Evolutionary conservation across 2,113 vertebrate genomes (phyloP).

Genomic region (Boulengeromyrus knoepffleri): DNA sequence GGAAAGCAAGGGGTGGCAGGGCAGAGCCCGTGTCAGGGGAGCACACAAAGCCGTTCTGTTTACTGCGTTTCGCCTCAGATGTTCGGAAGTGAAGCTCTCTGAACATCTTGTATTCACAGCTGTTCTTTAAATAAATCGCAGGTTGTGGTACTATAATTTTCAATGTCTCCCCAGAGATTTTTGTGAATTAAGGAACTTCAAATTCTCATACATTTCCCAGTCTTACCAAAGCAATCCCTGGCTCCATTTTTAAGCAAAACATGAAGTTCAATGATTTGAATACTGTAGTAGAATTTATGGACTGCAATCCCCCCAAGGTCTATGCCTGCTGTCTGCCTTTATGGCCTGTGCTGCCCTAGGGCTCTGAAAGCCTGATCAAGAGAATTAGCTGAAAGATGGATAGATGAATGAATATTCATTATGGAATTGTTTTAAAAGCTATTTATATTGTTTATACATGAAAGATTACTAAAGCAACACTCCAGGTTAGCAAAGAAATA

Average conservation of each 20-base stretch:
- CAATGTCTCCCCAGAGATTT: slow-evolving; percentile 10
- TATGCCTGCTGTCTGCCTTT: not conserved
- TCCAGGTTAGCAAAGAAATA: not conserved
- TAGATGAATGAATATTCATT: not conserved
- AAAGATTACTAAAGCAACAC: not conserved
- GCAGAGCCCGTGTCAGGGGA: slow-evolving; percentile 14
- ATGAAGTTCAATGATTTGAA: not conserved
- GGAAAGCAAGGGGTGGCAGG: not conserved
- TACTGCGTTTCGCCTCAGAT: not conserved
- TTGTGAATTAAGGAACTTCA: slow-evolving; percentile 11
- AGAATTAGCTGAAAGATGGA: not conserved
- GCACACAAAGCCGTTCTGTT: slow-evolving; percentile 23
- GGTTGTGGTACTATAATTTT: slow-evolving; percentile 34
- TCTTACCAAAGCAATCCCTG: not conserved
- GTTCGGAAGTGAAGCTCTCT: slow-evolving; percentile 21
- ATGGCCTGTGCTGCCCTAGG: not conserved
- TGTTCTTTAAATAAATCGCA: slow-evolving; percentile 35
- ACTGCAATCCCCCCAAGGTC: not conserved
- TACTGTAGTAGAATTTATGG: not conserved
- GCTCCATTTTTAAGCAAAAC: not conserved
- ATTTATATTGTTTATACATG: not conserved
- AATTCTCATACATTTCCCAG: slow-evolving; percentile 8
- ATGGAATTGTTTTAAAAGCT: not conserved
- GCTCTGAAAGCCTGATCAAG: not conserved
- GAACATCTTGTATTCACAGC: slow-evolving; percentile 42